Percentiles rank a stretch among this genome's conserved stretches.
These are phyloP conservation scores for Pseudomyrmex dendroicus DNA, from an alignment of 1,140 invertebrate species.

Conservation along the genomic window DNA sequence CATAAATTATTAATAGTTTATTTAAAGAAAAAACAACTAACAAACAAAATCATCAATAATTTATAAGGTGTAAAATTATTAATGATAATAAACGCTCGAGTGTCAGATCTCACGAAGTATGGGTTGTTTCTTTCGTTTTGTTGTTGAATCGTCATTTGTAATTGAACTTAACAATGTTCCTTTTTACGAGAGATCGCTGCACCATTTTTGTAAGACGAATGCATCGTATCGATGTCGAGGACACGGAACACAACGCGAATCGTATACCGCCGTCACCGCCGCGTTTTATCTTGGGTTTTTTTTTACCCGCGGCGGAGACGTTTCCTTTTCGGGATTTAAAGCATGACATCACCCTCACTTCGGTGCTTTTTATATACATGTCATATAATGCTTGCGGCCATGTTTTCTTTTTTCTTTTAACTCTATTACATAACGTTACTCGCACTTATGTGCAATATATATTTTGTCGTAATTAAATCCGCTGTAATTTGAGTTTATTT, in stretches of 20 bases:
- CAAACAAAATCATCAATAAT: too few species aligned
- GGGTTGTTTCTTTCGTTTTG: neutral
- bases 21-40: too few species aligned
- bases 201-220: conserved; percentile 51
- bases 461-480: too few species aligned
- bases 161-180: conserved; percentile 55
- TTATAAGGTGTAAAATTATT: neutral
- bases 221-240: conserved; percentile 72
- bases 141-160: conserved; percentile 13
- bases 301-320: conserved; percentile 39
- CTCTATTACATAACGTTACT: conserved; percentile 34
- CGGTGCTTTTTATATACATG: conserved; percentile 51
- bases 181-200: conserved; percentile 54
- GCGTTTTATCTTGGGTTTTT: conserved; percentile 26
- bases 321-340: conserved; percentile 72
- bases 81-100: too few species aligned
- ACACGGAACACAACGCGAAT: conserved; percentile 50
- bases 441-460: neutral
- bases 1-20: too few species aligned
- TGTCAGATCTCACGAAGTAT: neutral
- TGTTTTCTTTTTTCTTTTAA: neutral
- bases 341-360: conserved; percentile 69
- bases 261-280: conserved; percentile 17
- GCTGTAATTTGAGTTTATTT: neutral
- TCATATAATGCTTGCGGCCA: neutral